Conservation (phyloP, 2,113 vertebrate genomes). For the Riparia riparia region DNA sequence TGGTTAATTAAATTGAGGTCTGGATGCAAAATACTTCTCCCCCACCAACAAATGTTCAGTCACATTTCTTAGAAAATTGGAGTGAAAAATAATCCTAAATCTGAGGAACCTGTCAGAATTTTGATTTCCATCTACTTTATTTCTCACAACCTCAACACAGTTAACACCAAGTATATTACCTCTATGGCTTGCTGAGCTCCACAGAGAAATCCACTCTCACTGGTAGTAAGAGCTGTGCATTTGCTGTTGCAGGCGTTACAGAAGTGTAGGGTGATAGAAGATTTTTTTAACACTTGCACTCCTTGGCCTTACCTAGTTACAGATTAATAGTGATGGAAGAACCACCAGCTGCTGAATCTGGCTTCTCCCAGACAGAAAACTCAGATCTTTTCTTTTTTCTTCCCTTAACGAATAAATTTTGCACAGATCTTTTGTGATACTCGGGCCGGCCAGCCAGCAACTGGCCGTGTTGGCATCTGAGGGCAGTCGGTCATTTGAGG, state of each 20-base stretch:
- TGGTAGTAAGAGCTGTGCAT: background rate
- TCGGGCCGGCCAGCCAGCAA: background rate
- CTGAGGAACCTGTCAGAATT: background rate
- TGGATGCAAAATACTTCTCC: slow-evolving; percentile 48
- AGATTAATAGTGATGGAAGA: background rate
- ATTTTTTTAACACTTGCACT: background rate
- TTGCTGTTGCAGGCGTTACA: background rate
- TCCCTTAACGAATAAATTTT: background rate
- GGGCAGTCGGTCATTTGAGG: background rate
- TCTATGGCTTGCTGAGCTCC: background rate
- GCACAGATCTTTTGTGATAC: background rate
- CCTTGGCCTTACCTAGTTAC: background rate
- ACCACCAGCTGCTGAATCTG: background rate
- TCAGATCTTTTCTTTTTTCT: background rate
- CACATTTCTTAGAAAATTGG: slow-evolving; percentile 34
- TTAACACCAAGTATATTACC: background rate
- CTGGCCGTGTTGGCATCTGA: background rate
- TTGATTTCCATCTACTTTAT: slow-evolving; percentile 4
- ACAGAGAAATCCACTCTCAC: background rate
- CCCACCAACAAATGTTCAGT: slow-evolving; percentile 32
- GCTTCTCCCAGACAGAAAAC: background rate
- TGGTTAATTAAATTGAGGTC: slow-evolving; percentile 65
- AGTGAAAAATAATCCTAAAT: slow-evolving; percentile 21
- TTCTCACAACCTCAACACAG: background rate
- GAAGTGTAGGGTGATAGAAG: background rate